A percentile compares a stretch with the other conserved stretches of the same genome.
Conservation (phyloP, 2,797 vertebrate species). For the Valencia hispanica region DNA sequence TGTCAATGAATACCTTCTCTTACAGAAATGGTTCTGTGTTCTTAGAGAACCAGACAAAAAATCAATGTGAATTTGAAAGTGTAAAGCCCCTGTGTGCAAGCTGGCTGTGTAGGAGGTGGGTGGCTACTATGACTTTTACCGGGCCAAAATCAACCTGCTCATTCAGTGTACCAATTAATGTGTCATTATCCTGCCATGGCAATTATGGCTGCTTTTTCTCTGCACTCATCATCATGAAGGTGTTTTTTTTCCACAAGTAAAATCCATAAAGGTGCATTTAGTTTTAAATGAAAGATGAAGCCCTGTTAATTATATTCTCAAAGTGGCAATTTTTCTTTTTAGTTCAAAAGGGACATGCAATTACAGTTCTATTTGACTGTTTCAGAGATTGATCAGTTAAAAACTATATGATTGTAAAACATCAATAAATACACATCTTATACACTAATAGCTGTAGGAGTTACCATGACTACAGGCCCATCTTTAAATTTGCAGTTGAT, state of each 20-base stretch:
- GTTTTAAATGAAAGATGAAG: constrained; percentile 11
- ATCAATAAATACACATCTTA: neutral
- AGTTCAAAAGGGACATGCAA: neutral
- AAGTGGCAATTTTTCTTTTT: neutral
- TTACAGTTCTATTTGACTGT: neutral
- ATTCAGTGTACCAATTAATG: constrained; percentile 68
- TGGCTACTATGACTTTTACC: constrained; percentile 54
- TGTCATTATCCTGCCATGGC: constrained; percentile 60
- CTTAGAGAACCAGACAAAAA: constrained; percentile 19
- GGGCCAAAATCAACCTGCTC: constrained; percentile 71
- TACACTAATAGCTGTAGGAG: neutral
- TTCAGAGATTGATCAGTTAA: neutral
- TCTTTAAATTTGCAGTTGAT: neutral
- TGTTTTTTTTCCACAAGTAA: constrained; percentile 4
- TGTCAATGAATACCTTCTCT: constrained; percentile 40
- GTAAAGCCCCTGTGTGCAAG: constrained; percentile 25
- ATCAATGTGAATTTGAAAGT: constrained; percentile 27
- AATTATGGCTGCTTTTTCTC: constrained; percentile 62
- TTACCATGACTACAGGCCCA: neutral
- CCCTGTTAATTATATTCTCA: neutral
- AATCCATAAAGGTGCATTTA: constrained; percentile 25
- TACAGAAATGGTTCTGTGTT: constrained; percentile 31
- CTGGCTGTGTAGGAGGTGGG: constrained; percentile 59
- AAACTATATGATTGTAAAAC: neutral
- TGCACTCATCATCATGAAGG: constrained; percentile 25